Percentiles rank a stretch among this genome's conserved stretches.
Conservation (phyloP, 2,113 vertebrate species). For the Ceyx melanurus region DNA sequence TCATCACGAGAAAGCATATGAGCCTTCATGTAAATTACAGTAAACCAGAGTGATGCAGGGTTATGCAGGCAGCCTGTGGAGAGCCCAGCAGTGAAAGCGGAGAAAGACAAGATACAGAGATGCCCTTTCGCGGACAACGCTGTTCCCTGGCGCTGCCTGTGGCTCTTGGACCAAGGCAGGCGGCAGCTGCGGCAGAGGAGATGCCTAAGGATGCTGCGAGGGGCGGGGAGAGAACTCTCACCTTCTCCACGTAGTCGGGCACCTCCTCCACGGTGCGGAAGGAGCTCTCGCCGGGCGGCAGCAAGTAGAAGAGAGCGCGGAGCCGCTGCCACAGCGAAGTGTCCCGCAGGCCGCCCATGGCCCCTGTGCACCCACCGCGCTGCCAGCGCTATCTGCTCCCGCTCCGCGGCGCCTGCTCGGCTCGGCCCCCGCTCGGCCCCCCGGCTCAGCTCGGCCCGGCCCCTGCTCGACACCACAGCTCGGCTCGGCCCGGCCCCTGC, state of each 20-base stretch:
- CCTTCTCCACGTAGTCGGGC: constrained; percentile 87
- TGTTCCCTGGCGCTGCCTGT: accelerated
- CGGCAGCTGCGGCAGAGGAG: neutral
- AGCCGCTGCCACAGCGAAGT: constrained; percentile 65
- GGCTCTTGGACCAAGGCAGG: neutral
- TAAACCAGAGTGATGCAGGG: accelerated
- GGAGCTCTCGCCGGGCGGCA: constrained; percentile 83
- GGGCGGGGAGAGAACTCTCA: constrained; percentile 46
- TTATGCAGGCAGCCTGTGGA: neutral
- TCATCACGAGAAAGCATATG: neutral
- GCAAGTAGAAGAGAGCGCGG: constrained; percentile 80
- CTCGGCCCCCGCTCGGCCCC: neutral
- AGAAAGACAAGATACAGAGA: neutral
- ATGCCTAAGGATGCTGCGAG: neutral
- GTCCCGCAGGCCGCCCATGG: neutral
- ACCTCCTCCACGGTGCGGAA: constrained; percentile 83
- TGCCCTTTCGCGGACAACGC: accelerated
- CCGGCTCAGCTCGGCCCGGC: no score
- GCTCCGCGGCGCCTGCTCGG: neutral
- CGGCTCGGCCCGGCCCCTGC: neutral
- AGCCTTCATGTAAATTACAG: neutral
- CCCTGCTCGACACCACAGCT: accelerated
- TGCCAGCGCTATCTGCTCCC: neutral
- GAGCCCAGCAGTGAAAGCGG: neutral
- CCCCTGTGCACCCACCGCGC: neutral